A percentile compares a stretch with the other conserved stretches of the same genome.
Evolutionary conservation across 2,797 vertebrate species (phyloP).

Genomic region (Allobates femoralis): DNA sequence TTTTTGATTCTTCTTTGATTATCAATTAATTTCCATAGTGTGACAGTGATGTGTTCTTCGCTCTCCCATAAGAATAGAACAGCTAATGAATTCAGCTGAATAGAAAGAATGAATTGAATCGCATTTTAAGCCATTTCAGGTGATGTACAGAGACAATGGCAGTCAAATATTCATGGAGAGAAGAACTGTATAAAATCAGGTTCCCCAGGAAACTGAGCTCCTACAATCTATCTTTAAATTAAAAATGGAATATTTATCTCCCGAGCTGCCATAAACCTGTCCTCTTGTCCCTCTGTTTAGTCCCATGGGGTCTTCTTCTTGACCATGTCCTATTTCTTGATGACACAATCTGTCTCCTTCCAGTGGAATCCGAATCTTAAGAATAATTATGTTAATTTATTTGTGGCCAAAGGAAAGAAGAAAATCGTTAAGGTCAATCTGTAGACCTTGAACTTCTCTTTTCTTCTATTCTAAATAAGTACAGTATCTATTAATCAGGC

Average conservation of each 20-base stretch:
- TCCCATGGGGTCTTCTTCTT: slow-evolving; percentile 13
- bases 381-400: slow-evolving; percentile 67
- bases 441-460: slow-evolving; percentile 69
- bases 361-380: slow-evolving; percentile 47
- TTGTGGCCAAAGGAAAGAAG: slow-evolving; percentile 30
- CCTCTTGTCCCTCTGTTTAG: slow-evolving; percentile 27
- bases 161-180: slow-evolving; percentile 26
- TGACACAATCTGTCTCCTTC: slow-evolving; percentile 30
- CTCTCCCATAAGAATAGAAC: slow-evolving; percentile 33
- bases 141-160: slow-evolving; percentile 64
- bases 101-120: slow-evolving; percentile 23
- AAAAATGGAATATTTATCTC: slow-evolving; percentile 50
- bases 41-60: slow-evolving; percentile 43
- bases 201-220: slow-evolving; percentile 31
- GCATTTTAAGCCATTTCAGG: slow-evolving; percentile 45
- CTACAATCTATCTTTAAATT: slow-evolving; percentile 50
- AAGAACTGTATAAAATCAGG: slow-evolving; percentile 43
- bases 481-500: slow-evolving; percentile 74
- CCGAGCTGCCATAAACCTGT: slow-evolving; percentile 11
- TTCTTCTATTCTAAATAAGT: slow-evolving; percentile 71
- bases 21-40: slow-evolving; percentile 43
- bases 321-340: slow-evolving; percentile 26
- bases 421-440: slow-evolving; percentile 69
- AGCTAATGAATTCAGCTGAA: slow-evolving; percentile 51
- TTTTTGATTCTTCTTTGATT: slow-evolving; percentile 45